Evolutionary conservation across 2,797 vertebrate genomes (phyloP).

Genomic region (Meriones psammophilus): DNA sequence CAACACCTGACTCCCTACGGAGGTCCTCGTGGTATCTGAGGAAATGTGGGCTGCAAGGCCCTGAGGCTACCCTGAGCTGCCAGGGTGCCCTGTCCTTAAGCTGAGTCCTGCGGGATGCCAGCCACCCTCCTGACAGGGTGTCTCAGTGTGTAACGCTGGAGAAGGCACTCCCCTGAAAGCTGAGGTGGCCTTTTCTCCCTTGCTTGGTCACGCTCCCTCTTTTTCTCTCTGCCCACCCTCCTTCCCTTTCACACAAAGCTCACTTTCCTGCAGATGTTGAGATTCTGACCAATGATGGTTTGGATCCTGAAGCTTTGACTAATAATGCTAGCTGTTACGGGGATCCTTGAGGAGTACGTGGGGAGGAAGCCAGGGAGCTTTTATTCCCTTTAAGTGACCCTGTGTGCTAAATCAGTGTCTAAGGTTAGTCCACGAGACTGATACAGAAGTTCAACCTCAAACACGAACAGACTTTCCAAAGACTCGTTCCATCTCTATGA

Average conservation of each 20-base stretch:
- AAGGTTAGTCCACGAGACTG: slow-evolving; percentile 49
- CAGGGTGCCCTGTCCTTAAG: neutral
- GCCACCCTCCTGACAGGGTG: no score
- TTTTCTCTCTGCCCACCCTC: fast-evolving
- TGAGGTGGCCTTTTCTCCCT: no score
- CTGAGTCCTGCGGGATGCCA: neutral
- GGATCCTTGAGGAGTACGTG: slow-evolving; percentile 69
- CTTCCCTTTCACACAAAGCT: neutral
- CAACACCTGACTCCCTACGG: neutral
- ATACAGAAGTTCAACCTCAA: slow-evolving; percentile 71
- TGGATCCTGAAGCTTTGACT: slow-evolving; percentile 83
- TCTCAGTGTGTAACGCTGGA: no score
- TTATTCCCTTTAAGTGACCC: slow-evolving; percentile 87
- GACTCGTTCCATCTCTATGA: slow-evolving; percentile 81
- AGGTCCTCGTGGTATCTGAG: neutral
- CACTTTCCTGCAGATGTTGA: slow-evolving; percentile 64
- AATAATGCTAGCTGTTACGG: slow-evolving; percentile 76
- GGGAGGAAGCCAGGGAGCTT: slow-evolving; percentile 82
- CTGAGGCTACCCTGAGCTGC: neutral
- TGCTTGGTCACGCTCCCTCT: fast-evolving
- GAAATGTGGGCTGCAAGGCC: neutral
- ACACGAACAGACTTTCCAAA: slow-evolving; percentile 84
- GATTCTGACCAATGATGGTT: slow-evolving; percentile 80
- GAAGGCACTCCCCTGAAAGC: neutral
- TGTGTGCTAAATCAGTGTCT: slow-evolving; percentile 62